Conservation (phyloP, 1,140 invertebrate species). For the Neodiprion virginianus region DNA sequence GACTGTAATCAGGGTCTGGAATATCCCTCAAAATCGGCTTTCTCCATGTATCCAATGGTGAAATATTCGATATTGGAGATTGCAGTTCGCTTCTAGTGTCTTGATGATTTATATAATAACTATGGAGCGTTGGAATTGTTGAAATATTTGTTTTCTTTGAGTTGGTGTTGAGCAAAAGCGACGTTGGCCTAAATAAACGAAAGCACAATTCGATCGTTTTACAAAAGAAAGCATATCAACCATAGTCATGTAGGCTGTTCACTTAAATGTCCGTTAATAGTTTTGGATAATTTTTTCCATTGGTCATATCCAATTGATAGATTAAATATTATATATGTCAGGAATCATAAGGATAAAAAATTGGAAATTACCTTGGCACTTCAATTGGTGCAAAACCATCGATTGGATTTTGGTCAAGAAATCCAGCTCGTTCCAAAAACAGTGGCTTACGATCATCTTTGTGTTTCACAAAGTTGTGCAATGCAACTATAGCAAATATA, state of each 20-base stretch:
- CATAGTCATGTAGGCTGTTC: no score
- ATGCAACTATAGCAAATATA: neutral
- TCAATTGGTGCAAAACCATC: neutral
- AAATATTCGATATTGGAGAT: neutral
- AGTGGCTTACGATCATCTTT: conserved; percentile 5
- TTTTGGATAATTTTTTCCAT: no score
- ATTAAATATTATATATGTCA: neutral
- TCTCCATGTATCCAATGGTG: neutral
- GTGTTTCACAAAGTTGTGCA: neutral
- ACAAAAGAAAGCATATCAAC: no score
- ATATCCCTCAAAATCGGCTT: neutral
- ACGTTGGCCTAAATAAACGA: no score
- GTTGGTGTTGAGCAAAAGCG: no score
- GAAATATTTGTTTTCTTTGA: no score
- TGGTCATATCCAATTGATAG: no score
- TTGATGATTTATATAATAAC: neutral
- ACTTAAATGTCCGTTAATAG: no score
- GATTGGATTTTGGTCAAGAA: conserved; percentile 1
- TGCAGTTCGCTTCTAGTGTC: neutral
- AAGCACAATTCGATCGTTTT: no score
- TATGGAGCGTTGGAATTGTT: neutral
- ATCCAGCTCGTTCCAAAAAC: conserved; percentile 2
- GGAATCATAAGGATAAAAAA: neutral
- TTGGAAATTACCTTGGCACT: neutral
- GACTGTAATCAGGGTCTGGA: neutral